Percentiles rank a stretch among this genome's conserved stretches.
Evolutionary conservation across 2,888 invertebrate species (phyloP).

Genomic region (Eremobia ochroleuca): DNA sequence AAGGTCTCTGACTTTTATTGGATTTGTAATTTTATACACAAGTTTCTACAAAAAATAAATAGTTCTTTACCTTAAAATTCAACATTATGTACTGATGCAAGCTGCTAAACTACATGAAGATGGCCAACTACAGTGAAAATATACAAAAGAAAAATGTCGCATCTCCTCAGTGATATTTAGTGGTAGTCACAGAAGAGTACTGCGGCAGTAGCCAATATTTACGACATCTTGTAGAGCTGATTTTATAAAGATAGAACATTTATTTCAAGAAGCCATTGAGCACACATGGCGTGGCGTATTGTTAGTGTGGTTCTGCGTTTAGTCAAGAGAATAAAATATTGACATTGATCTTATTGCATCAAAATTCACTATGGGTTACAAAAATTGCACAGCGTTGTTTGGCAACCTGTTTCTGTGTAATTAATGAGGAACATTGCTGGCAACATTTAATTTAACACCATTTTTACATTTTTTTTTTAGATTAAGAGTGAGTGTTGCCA

Average conservation of each 20-base stretch:
- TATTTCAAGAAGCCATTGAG: neutral
- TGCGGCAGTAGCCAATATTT: neutral
- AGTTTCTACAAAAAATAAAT: neutral
- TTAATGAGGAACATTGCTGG: neutral
- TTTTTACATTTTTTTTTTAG: too few species aligned
- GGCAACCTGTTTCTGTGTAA: neutral
- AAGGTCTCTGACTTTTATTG: constrained; percentile 9
- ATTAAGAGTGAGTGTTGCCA: neutral
- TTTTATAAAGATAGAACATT: neutral
- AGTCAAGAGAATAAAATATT: neutral
- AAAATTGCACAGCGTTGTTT: neutral
- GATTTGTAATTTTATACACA: neutral
- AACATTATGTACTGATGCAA: neutral
- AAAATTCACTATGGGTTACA: neutral
- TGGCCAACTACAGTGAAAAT: neutral
- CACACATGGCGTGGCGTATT: neutral
- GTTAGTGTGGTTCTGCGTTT: neutral
- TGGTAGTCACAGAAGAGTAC: too few species aligned
- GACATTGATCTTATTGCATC: neutral
- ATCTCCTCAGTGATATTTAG: neutral
- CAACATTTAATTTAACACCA: neutral
- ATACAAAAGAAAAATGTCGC: neutral
- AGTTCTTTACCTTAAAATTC: neutral
- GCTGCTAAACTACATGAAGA: neutral
- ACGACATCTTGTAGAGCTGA: neutral